Evolutionary conservation across 2,888 invertebrate species (phyloP).

Genomic region (Diplazon laetatorius): DNA sequence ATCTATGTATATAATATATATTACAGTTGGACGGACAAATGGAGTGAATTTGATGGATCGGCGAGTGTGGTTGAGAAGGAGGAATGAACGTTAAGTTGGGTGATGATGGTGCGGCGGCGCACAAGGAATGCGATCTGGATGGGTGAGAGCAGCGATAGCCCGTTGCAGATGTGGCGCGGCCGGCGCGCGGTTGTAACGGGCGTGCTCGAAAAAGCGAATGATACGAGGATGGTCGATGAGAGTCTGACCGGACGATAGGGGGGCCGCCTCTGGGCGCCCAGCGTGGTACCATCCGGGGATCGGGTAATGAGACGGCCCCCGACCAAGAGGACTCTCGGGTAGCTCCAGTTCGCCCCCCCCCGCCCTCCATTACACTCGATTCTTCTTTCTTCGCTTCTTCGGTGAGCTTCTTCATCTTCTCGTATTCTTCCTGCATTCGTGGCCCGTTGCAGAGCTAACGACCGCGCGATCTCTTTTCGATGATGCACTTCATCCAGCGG

Average conservation of each 20-base stretch:
- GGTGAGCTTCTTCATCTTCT: slow-evolving; percentile 29
- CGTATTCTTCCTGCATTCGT: slow-evolving; percentile 50
- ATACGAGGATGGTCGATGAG: slow-evolving; percentile 64
- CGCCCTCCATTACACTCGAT: slow-evolving; percentile 73
- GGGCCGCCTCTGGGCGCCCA: slow-evolving; percentile 75
- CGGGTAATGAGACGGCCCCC: slow-evolving; percentile 82
- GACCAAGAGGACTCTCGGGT: slow-evolving; percentile 80
- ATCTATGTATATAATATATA: no score
- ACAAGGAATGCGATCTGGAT: slow-evolving; percentile 50
- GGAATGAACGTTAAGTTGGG: slow-evolving; percentile 1
- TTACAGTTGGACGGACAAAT: not conserved
- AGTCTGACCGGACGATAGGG: slow-evolving; percentile 64
- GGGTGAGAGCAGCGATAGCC: slow-evolving; percentile 41
- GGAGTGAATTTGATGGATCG: slow-evolving; percentile 36
- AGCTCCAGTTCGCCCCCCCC: slow-evolving; percentile 69
- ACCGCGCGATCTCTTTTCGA: slow-evolving; percentile 52
- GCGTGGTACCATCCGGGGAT: slow-evolving; percentile 79
- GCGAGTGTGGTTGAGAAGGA: not conserved
- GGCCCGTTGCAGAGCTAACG: slow-evolving; percentile 67
- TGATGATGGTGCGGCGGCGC: slow-evolving; percentile 28
- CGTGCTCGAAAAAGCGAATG: slow-evolving; percentile 66
- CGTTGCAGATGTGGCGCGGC: slow-evolving; percentile 24
- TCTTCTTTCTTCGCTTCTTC: slow-evolving; percentile 41
- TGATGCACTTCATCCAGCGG: slow-evolving; percentile 18
- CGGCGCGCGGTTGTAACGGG: slow-evolving; percentile 30